phyloP scores from a whole-genome alignment of 2,113 vertebrate genomes.

The Lichenostomus cassidix region DNA sequence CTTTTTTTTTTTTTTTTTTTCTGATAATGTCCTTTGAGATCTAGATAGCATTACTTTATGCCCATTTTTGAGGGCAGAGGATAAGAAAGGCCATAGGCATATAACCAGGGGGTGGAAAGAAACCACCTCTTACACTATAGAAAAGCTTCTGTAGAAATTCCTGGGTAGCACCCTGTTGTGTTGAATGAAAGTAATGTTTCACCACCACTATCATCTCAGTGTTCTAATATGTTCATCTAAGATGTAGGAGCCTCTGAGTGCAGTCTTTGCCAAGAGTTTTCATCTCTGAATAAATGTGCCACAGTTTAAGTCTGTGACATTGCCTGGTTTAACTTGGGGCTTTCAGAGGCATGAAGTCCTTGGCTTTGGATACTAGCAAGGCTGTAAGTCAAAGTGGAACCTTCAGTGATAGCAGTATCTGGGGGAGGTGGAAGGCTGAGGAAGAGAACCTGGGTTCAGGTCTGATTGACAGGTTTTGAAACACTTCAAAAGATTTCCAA shows the following conservation, averaged over 20 bases:
- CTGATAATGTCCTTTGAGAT: not conserved
- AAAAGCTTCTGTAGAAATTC: not conserved
- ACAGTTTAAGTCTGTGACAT: not conserved
- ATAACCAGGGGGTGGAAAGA: not conserved
- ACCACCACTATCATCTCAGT: not conserved
- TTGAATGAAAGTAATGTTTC: not conserved
- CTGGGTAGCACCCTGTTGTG: not conserved
- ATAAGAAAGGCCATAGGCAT: not conserved
- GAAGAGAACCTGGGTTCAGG: not conserved
- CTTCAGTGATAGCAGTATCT: not conserved
- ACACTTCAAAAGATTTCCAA: constrained; percentile 17
- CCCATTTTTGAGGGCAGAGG: not conserved
- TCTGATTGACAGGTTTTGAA: constrained; percentile 39
- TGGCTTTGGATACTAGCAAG: not conserved
- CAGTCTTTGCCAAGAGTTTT: not conserved
- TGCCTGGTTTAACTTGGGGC: not conserved
- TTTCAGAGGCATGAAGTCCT: not conserved
- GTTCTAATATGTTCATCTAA: not conserved
- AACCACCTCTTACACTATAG: not conserved
- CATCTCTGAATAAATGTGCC: not conserved
- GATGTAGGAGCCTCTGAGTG: not conserved
- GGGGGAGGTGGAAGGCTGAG: not conserved
- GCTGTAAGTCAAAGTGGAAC: not conserved
- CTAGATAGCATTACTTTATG: not conserved
- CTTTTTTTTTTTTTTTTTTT: not conserved